Percentiles rank a stretch among this genome's conserved stretches.
phyloP scores from a whole-genome alignment of 2,113 vertebrate genomes.

The Pomatostomus ruficeps region DNA sequence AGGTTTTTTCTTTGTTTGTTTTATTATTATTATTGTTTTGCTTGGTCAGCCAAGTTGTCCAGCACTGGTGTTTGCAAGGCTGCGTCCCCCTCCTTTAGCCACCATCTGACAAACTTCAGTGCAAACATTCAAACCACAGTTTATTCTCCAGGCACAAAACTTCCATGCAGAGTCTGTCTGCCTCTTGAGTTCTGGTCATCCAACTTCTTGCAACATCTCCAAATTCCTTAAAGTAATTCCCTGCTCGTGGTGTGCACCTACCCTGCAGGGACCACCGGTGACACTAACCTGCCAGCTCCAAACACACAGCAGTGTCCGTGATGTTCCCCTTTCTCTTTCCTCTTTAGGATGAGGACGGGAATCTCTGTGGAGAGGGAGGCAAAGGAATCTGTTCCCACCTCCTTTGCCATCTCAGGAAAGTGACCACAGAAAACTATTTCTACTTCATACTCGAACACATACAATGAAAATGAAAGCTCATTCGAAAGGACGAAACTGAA shows the following conservation, averaged over 20 bases:
- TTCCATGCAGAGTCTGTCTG: neutral
- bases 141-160: neutral
- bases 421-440: neutral
- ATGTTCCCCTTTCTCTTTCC: neutral
- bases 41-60: neutral
- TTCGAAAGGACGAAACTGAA: neutral
- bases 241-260: rapidly evolving
- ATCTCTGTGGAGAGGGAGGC: neutral
- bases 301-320: neutral
- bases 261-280: neutral
- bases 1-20: neutral
- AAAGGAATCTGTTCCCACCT: neutral
- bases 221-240: neutral
- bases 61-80: neutral
- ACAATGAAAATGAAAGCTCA: neutral
- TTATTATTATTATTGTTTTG: neutral
- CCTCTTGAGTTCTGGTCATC: neutral
- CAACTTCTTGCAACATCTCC: neutral
- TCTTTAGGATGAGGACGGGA: neutral
- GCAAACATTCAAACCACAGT: neutral
- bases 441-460: neutral
- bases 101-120: neutral
- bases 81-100: neutral
- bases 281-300: neutral
- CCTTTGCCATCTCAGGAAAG: neutral